phyloP scores from a whole-genome alignment of 2,113 vertebrate species.

The Phyllopteryx taeniolatus region DNA sequence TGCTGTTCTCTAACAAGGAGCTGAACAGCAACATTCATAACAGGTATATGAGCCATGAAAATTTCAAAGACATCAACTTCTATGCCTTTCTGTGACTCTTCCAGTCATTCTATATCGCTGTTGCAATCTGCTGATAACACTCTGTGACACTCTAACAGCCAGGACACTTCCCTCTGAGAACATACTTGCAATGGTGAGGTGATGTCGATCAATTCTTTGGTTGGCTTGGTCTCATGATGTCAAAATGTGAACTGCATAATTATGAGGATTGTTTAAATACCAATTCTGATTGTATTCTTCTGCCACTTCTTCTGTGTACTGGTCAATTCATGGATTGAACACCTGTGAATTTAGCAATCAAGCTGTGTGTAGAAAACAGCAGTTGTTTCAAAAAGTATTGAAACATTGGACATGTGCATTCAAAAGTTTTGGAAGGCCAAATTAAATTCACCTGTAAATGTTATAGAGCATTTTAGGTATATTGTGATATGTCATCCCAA shows the following conservation, averaged over 20 bases:
- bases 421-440: not conserved
- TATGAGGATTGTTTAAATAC: not conserved
- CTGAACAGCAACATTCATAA: not conserved
- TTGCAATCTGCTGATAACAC: too few relatives aligned
- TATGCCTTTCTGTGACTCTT: not conserved
- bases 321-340: not conserved
- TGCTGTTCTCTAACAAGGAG: not conserved
- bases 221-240: too few relatives aligned
- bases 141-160: too few relatives aligned
- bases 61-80: not conserved
- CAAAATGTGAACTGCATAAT: not conserved
- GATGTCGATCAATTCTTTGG: not conserved
- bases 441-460: not conserved
- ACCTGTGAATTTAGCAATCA: not conserved
- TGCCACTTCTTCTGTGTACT: too few relatives aligned
- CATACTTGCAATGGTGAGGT: not conserved
- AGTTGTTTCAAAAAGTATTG: not conserved
- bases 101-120: too few relatives aligned
- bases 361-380: not conserved
- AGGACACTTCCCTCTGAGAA: too few relatives aligned
- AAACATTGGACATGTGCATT: not conserved
- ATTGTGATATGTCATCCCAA: too few relatives aligned
- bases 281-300: not conserved
- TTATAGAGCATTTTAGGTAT: not conserved
- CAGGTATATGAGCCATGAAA: not conserved